Evolutionary conservation across 1,140 invertebrate genomes (phyloP).

Genomic region (Spodoptera litura): DNA sequence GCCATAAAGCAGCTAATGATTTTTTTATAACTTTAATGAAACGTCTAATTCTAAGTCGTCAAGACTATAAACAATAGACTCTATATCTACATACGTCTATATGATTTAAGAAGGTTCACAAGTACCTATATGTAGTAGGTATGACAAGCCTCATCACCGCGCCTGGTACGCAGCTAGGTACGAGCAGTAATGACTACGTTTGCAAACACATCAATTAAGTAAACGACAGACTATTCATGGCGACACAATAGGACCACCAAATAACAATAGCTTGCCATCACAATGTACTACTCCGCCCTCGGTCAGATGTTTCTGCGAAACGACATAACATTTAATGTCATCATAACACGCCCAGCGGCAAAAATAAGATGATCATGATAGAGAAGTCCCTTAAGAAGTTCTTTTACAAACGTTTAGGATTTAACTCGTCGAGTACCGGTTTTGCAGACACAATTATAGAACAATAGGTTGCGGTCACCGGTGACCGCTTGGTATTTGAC

Average conservation of each 20-base stretch:
- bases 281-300: constrained; percentile 31
- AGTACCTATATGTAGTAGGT: neutral
- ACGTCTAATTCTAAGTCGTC: too few species aligned
- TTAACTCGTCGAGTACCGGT: too few species aligned
- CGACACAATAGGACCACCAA: constrained; percentile 29
- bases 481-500: too few species aligned
- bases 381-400: too few species aligned
- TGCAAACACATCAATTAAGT: constrained; percentile 33
- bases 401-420: too few species aligned
- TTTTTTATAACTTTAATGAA: too few species aligned
- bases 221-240: constrained; percentile 35
- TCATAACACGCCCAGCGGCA: neutral
- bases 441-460: too few species aligned
- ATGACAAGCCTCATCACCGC: neutral
- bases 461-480: too few species aligned
- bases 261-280: constrained; percentile 32
- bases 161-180: constrained; percentile 9
- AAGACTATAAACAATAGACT: too few species aligned
- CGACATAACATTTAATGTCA: constrained; percentile 15
- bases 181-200: constrained; percentile 30
- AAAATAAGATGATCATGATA: neutral
- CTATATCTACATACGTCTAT: too few species aligned
- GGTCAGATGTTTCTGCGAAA: constrained; percentile 17
- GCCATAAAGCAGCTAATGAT: too few species aligned
- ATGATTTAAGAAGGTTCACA: too few species aligned